Conservation (phyloP, 2,113 vertebrate genomes). For the Forbesichthys agassizii region DNA sequence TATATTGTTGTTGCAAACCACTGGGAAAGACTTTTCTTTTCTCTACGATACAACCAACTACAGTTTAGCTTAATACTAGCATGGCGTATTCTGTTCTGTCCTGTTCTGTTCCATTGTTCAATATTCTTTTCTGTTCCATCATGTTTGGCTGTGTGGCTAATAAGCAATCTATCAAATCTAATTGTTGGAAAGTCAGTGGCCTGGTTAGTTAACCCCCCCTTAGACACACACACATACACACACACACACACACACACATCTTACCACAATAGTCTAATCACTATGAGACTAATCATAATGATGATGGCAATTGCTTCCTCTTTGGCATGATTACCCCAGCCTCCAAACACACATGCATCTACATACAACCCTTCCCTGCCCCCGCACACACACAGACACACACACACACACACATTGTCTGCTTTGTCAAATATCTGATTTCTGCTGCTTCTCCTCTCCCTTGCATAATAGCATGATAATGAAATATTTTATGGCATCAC, state of each 20-base stretch:
- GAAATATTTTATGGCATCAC: slow-evolving; percentile 24
- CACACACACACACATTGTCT: not conserved
- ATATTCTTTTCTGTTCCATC: not conserved
- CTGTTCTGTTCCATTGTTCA: not conserved
- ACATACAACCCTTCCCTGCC: not conserved
- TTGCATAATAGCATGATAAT: slow-evolving; percentile 7
- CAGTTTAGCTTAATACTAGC: too few relatives aligned
- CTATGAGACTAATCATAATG: slow-evolving; percentile 14
- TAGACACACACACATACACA: not conserved
- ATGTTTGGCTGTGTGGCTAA: too few relatives aligned
- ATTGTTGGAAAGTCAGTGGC: too few relatives aligned
- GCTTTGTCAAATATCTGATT: not conserved
- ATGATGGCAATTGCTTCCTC: slow-evolving; percentile 41
- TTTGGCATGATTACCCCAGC: slow-evolving; percentile 14
- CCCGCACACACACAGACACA: not conserved
- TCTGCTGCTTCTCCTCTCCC: not conserved
- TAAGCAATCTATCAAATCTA: too few relatives aligned
- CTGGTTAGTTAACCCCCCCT: not conserved
- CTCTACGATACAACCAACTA: too few relatives aligned
- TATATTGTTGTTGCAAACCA: too few relatives aligned
- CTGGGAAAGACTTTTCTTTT: too few relatives aligned
- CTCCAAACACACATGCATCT: not conserved
- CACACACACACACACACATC: too few relatives aligned
- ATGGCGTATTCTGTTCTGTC: not conserved
- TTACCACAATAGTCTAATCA: slow-evolving; percentile 22